Evolutionary conservation across 2,888 invertebrate species (phyloP), one percentile per base, ranked within the genome.

Genomic region (Melanostoma mellinum): DNA sequence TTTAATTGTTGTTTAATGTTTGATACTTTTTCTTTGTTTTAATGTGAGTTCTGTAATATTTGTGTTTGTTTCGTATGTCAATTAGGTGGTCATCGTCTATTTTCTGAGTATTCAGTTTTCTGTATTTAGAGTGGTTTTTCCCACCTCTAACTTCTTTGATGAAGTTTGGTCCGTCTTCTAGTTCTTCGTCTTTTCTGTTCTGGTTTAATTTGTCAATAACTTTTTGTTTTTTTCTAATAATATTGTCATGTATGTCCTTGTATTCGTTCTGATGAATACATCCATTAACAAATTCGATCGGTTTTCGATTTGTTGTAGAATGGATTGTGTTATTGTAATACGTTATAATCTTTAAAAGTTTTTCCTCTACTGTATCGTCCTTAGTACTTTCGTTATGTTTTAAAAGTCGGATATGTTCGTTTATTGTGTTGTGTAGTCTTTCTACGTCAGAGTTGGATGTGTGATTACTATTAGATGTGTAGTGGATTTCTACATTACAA

Each of bases 241-340:
- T 80, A 33, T 30, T 30, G 8, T 80, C 60, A 10, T 77, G 63
- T 30, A 86, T 85, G 8, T 33, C 36, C 32, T 60, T n/a, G 9
- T 85, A 87, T 69, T 68, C 80, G 6, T 69, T 52, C 46, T 77
- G 56, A 2, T 69, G 33, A 4, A 86, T 81, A 61, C 74, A 82
- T 5, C 86, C 85, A 35, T 72, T 82, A 4, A 82, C 5, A 44
- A 86, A 87, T 8, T 86, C 86, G 5, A 86, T 85, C 6, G 84
- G 86, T 61, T 82, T 85, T 35, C 32, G 53, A 20, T 61, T 61
- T 3, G 84, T 84, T 4, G 81, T 84, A 6, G 60, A 75, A 44
- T 86, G 85, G 3, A 82, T 86, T 6, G 85, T 84, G 6, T 85
- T 85, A 33, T 87, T 86, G 20, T 86, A 86, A 46, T 84, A 85